phyloP scores from a whole-genome alignment of 2,797 vertebrate genomes.

The Pithecia hirsuta region DNA sequence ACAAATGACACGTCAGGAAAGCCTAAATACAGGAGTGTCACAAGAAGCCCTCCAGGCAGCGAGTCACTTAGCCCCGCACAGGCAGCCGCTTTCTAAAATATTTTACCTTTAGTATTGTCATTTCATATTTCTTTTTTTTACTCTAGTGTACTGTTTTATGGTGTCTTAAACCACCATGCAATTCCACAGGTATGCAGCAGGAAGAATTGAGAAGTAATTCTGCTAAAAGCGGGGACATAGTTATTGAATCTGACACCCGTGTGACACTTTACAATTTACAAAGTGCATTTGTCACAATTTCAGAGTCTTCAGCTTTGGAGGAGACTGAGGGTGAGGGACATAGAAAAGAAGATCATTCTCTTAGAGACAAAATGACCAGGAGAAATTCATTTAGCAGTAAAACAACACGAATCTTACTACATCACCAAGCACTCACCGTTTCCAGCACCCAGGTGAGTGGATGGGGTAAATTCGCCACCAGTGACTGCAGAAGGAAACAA shows the following conservation, averaged over 20 bases:
- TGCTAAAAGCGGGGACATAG: background rate
- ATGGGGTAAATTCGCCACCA: background rate
- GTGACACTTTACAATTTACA: background rate
- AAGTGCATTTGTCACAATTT: background rate
- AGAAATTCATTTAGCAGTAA: background rate
- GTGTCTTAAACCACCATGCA: background rate
- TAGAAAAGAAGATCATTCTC: accelerated
- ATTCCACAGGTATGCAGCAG: accelerated
- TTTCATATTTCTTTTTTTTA: background rate
- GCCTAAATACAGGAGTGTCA: background rate
- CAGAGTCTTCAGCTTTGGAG: background rate
- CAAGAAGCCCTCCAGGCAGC: background rate
- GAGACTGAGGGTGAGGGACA: background rate
- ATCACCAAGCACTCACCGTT: background rate
- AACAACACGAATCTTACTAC: background rate
- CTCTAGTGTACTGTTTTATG: background rate
- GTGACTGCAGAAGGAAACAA: background rate
- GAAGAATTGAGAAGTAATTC: background rate
- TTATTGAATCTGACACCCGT: accelerated
- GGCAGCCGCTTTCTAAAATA: background rate
- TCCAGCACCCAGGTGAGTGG: background rate
- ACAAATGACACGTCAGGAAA: accelerated
- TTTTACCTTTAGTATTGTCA: background rate
- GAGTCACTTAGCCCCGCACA: too few species aligned
- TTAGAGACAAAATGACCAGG: background rate